phyloP scores from a whole-genome alignment of 1,140 invertebrate genomes.

The Brachionus manjavacas region DNA sequence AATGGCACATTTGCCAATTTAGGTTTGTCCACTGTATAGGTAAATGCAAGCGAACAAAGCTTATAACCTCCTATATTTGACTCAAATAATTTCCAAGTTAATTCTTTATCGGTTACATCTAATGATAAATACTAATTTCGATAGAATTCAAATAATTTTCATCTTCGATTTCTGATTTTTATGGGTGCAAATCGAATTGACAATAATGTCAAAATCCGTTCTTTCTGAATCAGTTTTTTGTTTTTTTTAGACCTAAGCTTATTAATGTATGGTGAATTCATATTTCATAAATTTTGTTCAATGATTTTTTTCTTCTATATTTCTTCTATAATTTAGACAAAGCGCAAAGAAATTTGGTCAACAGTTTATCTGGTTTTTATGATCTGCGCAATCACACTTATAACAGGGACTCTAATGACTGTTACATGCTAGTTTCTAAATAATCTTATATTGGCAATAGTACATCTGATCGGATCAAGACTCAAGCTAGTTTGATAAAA shows the following conservation, averaged over 20 bases:
- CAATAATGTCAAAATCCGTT: neutral
- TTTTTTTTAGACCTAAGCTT: neutral
- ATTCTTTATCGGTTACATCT: neutral
- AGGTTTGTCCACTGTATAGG: neutral
- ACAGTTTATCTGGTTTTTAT: no score
- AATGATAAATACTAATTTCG: neutral
- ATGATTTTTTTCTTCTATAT: no score
- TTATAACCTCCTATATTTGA: no score
- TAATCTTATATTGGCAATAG: no score
- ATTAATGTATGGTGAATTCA: neutral
- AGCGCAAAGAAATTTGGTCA: no score
- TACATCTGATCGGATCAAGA: no score
- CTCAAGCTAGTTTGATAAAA: no score
- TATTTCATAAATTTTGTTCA: neutral
- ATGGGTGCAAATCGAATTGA: neutral
- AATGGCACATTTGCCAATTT: neutral
- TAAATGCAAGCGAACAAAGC: neutral
- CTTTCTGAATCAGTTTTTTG: neutral
- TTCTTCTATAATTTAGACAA: no score
- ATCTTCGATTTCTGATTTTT: neutral
- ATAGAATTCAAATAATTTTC: neutral
- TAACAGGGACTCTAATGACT: no score
- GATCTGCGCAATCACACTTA: no score
- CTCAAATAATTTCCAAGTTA: neutral
- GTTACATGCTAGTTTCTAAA: no score